Conservation (phyloP, 2,113 vertebrate species). For the Passer domesticus region DNA sequence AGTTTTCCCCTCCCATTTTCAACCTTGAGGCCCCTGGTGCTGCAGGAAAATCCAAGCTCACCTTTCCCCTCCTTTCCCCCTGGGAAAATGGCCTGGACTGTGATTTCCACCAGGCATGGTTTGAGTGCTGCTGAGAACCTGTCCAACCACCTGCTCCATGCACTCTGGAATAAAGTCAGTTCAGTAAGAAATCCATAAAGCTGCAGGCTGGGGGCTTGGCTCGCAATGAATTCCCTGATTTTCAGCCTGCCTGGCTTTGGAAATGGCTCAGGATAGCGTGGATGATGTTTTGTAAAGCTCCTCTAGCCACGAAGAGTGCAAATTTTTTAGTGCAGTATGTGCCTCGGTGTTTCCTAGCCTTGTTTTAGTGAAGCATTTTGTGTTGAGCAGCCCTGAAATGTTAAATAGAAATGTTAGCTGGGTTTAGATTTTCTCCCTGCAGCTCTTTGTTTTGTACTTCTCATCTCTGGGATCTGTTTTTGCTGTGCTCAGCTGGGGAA, state of each 20-base stretch:
- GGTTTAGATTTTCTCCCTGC: background rate
- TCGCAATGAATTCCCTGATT: background rate
- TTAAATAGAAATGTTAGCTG: background rate
- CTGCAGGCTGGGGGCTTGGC: background rate
- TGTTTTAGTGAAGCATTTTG: background rate
- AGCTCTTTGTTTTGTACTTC: background rate
- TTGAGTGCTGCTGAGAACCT: background rate
- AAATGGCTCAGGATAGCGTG: background rate
- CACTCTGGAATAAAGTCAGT: background rate
- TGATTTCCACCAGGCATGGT: background rate
- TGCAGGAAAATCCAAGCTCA: background rate
- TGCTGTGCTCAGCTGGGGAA: background rate
- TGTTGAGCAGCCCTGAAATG: background rate
- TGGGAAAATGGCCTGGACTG: background rate
- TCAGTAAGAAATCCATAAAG: background rate
- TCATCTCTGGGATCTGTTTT: background rate
- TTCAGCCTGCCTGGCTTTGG: background rate
- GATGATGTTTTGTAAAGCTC: background rate
- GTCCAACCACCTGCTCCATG: background rate
- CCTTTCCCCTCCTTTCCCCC: slow-evolving; percentile 17
- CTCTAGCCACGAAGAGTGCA: background rate
- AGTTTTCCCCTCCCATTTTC: background rate
- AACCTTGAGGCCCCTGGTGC: background rate
- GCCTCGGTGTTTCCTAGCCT: background rate
- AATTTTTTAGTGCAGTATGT: background rate